These are phyloP conservation scores for Molossus alvarezi DNA, from an alignment of 2,797 vertebrate genomes.

Conservation along the genomic window DNA sequence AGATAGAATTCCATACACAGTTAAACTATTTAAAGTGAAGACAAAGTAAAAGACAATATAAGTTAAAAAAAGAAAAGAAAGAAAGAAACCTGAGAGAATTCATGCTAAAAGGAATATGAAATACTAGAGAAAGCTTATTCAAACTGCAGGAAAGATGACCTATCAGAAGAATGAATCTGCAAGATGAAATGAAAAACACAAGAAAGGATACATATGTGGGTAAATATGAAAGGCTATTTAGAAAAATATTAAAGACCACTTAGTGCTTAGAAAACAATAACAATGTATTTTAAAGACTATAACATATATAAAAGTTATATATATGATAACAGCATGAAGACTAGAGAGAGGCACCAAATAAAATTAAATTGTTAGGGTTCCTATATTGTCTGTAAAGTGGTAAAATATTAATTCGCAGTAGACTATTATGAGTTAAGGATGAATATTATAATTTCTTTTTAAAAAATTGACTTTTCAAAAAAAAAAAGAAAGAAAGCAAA, in stretches of 20 bases:
- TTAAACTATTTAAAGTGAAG: background rate
- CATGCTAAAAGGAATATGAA: background rate
- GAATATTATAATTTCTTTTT: background rate
- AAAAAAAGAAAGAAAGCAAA: background rate
- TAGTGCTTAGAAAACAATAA: background rate
- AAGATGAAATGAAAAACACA: background rate
- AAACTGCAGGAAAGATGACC: background rate
- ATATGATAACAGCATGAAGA: background rate
- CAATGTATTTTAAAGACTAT: background rate
- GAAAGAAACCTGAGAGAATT: background rate
- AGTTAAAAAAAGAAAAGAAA: too few species aligned
- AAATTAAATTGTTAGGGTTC: background rate
- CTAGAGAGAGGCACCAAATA: background rate
- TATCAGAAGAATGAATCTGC: background rate
- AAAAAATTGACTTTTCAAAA: background rate
- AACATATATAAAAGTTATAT: background rate
- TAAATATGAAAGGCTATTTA: slow-evolving; percentile 1
- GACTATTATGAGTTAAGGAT: background rate
- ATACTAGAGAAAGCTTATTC: slow-evolving; percentile 13
- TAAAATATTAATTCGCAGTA: background rate
- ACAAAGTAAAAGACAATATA: background rate
- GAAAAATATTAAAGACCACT: background rate
- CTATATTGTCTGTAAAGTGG: background rate
- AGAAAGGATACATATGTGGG: background rate
- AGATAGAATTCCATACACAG: slow-evolving; percentile 1